Evolutionary conservation across 2,113 vertebrate species (phyloP).

Genomic region (Gobio gobio): DNA sequence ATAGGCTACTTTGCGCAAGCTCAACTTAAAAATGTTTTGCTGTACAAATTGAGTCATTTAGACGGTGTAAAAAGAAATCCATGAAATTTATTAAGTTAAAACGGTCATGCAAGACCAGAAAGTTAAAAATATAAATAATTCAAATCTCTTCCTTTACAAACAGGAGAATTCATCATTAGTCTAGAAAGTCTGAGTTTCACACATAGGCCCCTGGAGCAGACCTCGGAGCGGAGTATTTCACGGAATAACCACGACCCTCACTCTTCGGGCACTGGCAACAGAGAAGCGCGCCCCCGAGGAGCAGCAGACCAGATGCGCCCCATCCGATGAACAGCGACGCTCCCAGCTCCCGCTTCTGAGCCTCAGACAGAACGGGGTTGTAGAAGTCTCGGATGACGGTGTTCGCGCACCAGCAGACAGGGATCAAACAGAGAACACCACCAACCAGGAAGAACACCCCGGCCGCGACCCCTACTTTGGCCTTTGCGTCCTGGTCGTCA

Average conservation of each 20-base stretch:
- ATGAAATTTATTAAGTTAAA: slow-evolving; percentile 38
- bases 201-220: slow-evolving; percentile 70
- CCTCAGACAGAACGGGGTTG: slow-evolving; percentile 77
- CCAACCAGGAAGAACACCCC: slow-evolving; percentile 73
- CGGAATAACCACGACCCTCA: slow-evolving; percentile 65
- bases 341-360: slow-evolving; percentile 86
- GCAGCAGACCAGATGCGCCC: slow-evolving; percentile 78
- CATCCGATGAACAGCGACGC: slow-evolving; percentile 87
- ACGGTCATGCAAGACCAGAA: not conserved
- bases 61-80: not conserved
- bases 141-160: not conserved
- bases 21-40: too few species aligned
- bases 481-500: slow-evolving; percentile 70
- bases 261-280: slow-evolving; percentile 75
- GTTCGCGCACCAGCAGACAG: slow-evolving; percentile 85
- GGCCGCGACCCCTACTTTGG: slow-evolving; percentile 61
- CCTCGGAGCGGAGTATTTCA: slow-evolving; percentile 72
- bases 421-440: slow-evolving; percentile 79
- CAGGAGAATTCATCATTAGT: not conserved
- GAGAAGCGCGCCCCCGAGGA: slow-evolving; percentile 80
- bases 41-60: not conserved
- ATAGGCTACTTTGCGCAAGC: too few species aligned
- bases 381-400: slow-evolving; percentile 86
- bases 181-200: slow-evolving; percentile 20
- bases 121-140: not conserved